These are phyloP conservation scores for Trichopria drosophilae DNA, from an alignment of 2,888 invertebrate species.

Conservation along the genomic window DNA sequence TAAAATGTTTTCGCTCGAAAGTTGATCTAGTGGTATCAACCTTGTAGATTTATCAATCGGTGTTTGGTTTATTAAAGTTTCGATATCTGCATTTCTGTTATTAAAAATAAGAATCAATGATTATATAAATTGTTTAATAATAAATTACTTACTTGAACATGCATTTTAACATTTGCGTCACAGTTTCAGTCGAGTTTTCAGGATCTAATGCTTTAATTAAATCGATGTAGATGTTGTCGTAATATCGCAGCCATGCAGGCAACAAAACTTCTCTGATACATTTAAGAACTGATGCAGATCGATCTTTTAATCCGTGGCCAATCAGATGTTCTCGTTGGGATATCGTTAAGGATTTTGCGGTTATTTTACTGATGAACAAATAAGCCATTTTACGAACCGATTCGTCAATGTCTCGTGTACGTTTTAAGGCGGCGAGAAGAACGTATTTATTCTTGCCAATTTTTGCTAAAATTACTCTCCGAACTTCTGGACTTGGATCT, in stretches of 20 bases:
- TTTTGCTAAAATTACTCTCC: conserved; percentile 71
- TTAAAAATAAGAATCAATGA: conserved; percentile 8
- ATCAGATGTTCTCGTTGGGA: conserved; percentile 67
- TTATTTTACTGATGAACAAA: conserved; percentile 60
- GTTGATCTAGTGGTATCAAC: conserved; percentile 60
- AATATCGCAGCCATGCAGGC: conserved; percentile 76
- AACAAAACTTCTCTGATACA: conserved; percentile 63
- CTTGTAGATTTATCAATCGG: conserved; percentile 57
- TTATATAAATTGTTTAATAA: background rate
- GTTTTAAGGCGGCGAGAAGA: conserved; percentile 70
- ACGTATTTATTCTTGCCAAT: conserved; percentile 75
- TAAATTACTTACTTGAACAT: conserved; percentile 60
- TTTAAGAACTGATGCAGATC: conserved; percentile 60
- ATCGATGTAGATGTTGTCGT: conserved; percentile 70
- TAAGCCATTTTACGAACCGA: conserved; percentile 70
- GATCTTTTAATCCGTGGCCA: conserved; percentile 67
- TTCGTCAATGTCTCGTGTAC: conserved; percentile 77
- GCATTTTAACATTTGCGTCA: conserved; percentile 61
- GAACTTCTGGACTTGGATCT: conserved; percentile 78
- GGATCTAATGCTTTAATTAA: conserved; percentile 76
- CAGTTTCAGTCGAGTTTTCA: conserved; percentile 66
- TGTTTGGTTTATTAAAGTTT: conserved; percentile 58
- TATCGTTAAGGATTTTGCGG: conserved; percentile 65
- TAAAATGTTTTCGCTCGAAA: conserved; percentile 63
- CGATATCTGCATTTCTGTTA: conserved; percentile 52